Base-by-base conservation (phyloP, 1,140 invertebrate genomes). In the Drosophila bipectinata region DNA sequence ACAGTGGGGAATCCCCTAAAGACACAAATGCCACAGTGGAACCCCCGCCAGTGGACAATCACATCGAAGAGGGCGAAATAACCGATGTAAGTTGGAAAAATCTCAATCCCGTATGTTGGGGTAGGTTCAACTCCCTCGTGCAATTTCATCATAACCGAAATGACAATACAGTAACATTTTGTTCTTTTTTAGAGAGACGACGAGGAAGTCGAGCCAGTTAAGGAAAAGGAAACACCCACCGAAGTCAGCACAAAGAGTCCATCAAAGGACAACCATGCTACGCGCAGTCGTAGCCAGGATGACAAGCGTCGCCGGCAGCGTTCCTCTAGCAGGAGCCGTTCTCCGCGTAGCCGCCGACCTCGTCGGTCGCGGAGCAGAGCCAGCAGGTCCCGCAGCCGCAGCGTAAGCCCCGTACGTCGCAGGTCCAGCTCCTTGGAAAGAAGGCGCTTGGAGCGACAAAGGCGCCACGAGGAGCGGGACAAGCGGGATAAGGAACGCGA, bases 371-470 rank as follows among this genome's bases (percentile, higher is more conserved):
- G 68, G 24, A 79, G 72, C 37, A 64, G n/a, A 2, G 44, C 61
- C 26, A 77, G 72, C 28, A 62, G 72, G 1, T 56, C 73, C 24
- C 82, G 77, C 24, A 89, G 74, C n/a, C 66, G 66, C 12, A 87
- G 67, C 15, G 49, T 57, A 6, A 76, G 76, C 45, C 77, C 82
- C 5, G 41, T 68, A n/a, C 69, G 84, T 1, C 63, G 83, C 1
- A 73, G 90, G 14, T 90, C 87, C 12, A 76, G 49, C 37, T 90
- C 90, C 0, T 14, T 90, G 39, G 87, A 90, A 51, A 76, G 90
- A 7, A 55, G 90, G 14, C 87, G 87, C 10, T 58, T 62, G 4
- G 87, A 90, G 55, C 77, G 90, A 6, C 81, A 85, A 14, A 61
- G 44, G 18, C 83, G 90, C 0, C 90, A 91, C 56, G 90, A 87